A percentile compares a stretch with the other conserved stretches of the same genome.
Evolutionary conservation across 2,888 invertebrate genomes (phyloP).

Genomic region (Amphipyra tragopoginis): DNA sequence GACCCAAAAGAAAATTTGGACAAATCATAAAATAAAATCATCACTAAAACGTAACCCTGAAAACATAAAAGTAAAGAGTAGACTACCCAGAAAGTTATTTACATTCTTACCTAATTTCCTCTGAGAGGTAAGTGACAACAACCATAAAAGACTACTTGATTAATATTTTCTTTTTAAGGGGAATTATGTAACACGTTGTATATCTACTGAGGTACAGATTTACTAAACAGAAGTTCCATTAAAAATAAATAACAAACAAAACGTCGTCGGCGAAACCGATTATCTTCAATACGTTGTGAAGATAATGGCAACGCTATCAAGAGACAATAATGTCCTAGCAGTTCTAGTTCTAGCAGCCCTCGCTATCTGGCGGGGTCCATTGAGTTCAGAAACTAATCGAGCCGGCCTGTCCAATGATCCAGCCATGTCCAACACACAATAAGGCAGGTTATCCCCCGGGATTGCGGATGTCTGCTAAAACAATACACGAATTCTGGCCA

Average conservation of each 20-base stretch:
- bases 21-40: too few species aligned
- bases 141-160: too few species aligned
- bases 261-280: conserved; percentile 14
- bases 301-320: conserved; percentile 33
- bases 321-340: too few species aligned
- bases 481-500: conserved; percentile 60
- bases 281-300: conserved; percentile 16
- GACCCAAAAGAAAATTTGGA: too few species aligned
- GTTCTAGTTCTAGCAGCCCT: conserved; percentile 23
- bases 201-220: too few species aligned
- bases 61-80: too few species aligned
- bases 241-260: conserved; percentile 13
- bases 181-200: too few species aligned
- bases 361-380: conserved; percentile 43
- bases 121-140: too few species aligned
- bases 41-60: too few species aligned
- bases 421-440: conserved; percentile 67
- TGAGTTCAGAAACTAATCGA: conserved; percentile 66
- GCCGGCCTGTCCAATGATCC: conserved; percentile 59
- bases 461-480: conserved; percentile 61
- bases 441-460: conserved; percentile 61
- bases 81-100: too few species aligned
- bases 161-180: too few species aligned
- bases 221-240: not conserved
- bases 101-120: too few species aligned